Evolutionary conservation across 2,797 vertebrate species (phyloP).

Genomic region (Notamacropus eugenii): DNA sequence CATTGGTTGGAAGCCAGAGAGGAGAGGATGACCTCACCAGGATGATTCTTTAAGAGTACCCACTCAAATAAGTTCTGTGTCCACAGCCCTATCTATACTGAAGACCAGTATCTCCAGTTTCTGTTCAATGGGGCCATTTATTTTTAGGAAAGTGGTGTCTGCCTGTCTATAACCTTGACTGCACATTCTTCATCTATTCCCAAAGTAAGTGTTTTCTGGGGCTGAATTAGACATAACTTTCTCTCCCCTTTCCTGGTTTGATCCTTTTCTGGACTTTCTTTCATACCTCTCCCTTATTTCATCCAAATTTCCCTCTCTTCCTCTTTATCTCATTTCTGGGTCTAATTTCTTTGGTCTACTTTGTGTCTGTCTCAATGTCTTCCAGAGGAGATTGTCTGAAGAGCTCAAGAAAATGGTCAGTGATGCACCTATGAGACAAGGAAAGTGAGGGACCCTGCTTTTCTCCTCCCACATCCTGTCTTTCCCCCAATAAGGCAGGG

Average conservation of each 20-base stretch:
- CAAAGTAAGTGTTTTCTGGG: slow-evolving; percentile 71
- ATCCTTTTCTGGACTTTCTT: slow-evolving; percentile 6
- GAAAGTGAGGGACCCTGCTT: slow-evolving; percentile 6
- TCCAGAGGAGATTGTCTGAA: not conserved
- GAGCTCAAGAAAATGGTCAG: not conserved
- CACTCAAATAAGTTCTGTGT: slow-evolving; percentile 60
- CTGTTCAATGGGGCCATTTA: slow-evolving; percentile 64
- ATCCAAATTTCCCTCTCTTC: not conserved
- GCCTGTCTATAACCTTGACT: slow-evolving; percentile 51
- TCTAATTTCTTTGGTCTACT: slow-evolving; percentile 17
- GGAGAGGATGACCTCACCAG: slow-evolving; percentile 70
- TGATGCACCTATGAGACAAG: not conserved
- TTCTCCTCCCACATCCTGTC: not conserved
- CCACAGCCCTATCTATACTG: slow-evolving; percentile 44
- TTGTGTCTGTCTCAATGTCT: slow-evolving; percentile 20
- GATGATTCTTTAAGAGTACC: slow-evolving; percentile 69
- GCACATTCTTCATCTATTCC: slow-evolving; percentile 34
- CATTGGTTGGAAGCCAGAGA: slow-evolving; percentile 69
- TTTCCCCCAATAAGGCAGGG: not conserved
- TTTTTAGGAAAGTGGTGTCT: slow-evolving; percentile 60
- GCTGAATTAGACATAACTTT: not conserved
- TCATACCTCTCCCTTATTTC: not conserved
- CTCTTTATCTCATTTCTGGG: slow-evolving; percentile 1
- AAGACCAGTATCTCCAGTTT: slow-evolving; percentile 12
- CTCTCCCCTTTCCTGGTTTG: not conserved